A percentile compares a stretch with the other conserved stretches of the same genome.
Conservation (phyloP, 2,113 vertebrate genomes). For the Phaethon lepturus region DNA sequence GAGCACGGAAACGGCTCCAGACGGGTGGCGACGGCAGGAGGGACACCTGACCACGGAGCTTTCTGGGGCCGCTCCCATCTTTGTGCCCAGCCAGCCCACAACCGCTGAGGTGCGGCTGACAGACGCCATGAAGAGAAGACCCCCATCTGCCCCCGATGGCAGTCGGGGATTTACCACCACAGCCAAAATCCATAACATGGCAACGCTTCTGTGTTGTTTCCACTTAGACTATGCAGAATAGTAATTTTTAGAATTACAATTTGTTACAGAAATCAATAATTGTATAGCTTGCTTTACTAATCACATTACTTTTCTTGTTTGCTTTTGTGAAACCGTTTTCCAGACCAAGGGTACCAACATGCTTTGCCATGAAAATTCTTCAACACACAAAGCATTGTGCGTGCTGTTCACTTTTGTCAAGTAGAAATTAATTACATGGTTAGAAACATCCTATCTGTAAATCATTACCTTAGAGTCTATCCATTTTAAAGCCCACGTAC, state of each 20-base stretch:
- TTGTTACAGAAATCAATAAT: neutral
- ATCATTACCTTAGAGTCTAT: neutral
- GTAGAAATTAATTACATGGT: neutral
- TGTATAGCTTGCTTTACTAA: neutral
- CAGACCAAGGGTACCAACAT: neutral
- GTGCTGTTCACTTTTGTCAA: neutral
- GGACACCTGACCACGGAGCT: rapidly evolving
- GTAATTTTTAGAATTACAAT: neutral
- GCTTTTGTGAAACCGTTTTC: neutral
- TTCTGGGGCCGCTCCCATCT: rapidly evolving
- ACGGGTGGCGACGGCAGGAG: rapidly evolving
- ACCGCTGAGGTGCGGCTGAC: rapidly evolving
- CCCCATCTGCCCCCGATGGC: rapidly evolving
- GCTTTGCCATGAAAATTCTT: neutral
- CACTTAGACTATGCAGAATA: neutral
- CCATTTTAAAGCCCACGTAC: neutral
- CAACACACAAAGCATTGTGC: neutral
- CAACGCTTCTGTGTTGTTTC: neutral
- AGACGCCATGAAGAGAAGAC: neutral
- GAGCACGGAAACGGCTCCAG: too few relatives aligned
- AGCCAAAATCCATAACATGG: neutral
- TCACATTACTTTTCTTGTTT: neutral
- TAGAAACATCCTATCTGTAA: neutral
- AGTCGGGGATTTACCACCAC: too few relatives aligned
- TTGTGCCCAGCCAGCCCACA: too few relatives aligned